These are phyloP conservation scores for Ceramica pisi DNA, from an alignment of 2,888 invertebrate species.

Conservation along the genomic window DNA sequence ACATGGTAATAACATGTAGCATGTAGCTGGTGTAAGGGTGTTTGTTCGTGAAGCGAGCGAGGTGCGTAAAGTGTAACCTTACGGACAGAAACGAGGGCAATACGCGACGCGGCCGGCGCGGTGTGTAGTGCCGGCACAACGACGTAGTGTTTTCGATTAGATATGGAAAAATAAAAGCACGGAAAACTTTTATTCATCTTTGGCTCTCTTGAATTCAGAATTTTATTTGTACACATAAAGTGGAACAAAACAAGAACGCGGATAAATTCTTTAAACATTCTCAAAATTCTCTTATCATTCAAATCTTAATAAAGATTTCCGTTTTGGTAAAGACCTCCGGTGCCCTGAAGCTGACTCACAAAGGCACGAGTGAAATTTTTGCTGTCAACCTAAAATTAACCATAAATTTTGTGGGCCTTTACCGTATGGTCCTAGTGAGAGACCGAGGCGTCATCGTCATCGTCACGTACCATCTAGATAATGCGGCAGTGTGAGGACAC, in stretches of 20 bases:
- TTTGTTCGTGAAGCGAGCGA: slow-evolving; percentile 65
- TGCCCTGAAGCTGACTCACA: slow-evolving; percentile 19
- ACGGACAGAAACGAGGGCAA: slow-evolving; percentile 72
- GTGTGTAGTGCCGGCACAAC: slow-evolving; percentile 16
- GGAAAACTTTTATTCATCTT: slow-evolving; percentile 1
- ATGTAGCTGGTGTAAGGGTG: slow-evolving; percentile 49
- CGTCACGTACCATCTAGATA: slow-evolving; percentile 45
- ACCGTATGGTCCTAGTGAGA: slow-evolving; percentile 37
- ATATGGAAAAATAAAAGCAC: slow-evolving; percentile 25
- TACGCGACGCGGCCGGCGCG: slow-evolving; percentile 34
- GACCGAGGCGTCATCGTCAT: slow-evolving; percentile 48
- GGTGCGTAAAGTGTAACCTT: slow-evolving; percentile 76
- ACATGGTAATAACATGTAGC: slow-evolving; percentile 58
- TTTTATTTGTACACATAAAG: not conserved
- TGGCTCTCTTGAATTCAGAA: slow-evolving; percentile 8
- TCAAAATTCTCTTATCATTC: not conserved
- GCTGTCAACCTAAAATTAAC: not conserved
- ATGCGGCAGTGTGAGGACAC: slow-evolving; percentile 60
- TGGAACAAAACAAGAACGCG: too few species aligned
- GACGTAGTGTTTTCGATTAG: slow-evolving; percentile 42
- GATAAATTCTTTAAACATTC: not conserved
- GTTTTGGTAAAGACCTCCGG: slow-evolving; percentile 17
- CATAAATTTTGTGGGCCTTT: slow-evolving; percentile 15
- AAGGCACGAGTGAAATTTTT: not conserved
- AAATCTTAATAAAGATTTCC: slow-evolving; percentile 10